A percentile compares a stretch with the other conserved stretches of the same genome.
Conservation (phyloP, 2,888 invertebrate species). For the Adelognathus sp. region DNA sequence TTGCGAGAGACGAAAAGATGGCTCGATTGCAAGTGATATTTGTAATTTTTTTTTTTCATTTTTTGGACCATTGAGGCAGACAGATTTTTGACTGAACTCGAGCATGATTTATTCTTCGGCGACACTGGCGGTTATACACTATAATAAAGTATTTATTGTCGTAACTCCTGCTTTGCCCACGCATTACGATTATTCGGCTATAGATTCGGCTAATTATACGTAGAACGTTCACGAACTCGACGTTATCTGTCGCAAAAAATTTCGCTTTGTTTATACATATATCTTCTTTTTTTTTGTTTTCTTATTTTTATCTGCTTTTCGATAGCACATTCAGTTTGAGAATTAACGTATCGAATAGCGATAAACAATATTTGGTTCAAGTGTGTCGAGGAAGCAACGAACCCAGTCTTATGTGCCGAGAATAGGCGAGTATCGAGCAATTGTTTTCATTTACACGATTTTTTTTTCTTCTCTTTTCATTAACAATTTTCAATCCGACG, state of each 20-base stretch:
- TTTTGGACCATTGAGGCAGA: conserved; percentile 43
- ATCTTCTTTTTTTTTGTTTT: conserved; percentile 8
- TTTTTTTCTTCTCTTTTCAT: not conserved
- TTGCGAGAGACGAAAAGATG: not conserved
- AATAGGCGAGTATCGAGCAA: conserved; percentile 20
- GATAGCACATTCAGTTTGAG: conserved; percentile 28
- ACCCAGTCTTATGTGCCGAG: conserved; percentile 23
- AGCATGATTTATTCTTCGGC: conserved; percentile 39
- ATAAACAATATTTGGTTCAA: conserved; percentile 26
- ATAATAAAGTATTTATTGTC: conserved; percentile 72
- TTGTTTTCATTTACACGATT: conserved; percentile 2
- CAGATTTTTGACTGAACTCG: conserved; percentile 31
- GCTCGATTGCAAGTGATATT: not conserved
- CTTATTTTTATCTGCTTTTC: conserved; percentile 14
- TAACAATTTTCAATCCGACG: not conserved
- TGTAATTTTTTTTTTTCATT: not conserved
- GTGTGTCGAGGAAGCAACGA: conserved; percentile 25
- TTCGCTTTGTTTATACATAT: conserved; percentile 15
- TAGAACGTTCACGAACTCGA: conserved; percentile 28
- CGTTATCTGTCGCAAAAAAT: conserved; percentile 24
- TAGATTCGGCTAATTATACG: conserved; percentile 45
- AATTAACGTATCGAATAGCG: conserved; percentile 18
- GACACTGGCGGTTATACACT: conserved; percentile 43
- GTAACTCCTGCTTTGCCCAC: conserved; percentile 63
- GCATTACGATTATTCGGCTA: conserved; percentile 59